Conservation (phyloP, 1,140 invertebrate genomes). For the Tigriopus japonicus region DNA sequence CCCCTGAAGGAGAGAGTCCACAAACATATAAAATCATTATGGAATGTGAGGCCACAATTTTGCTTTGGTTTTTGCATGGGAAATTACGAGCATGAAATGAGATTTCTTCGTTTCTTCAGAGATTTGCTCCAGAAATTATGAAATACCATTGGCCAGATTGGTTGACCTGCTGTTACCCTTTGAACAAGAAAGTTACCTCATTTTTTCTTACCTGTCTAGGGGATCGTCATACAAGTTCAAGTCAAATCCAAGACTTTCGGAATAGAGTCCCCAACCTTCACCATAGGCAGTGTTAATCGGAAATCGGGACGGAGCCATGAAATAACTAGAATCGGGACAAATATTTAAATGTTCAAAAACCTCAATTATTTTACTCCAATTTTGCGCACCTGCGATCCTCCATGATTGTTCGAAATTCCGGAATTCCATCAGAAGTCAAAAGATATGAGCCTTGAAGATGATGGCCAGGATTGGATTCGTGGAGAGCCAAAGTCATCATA, state of each 20-base stretch:
- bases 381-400: slow-evolving; percentile 18
- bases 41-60: no score
- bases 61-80: no score
- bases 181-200: slow-evolving; percentile 20
- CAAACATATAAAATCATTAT: no score
- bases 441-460: slow-evolving; percentile 25
- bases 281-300: slow-evolving; percentile 26
- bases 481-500: slow-evolving; percentile 24
- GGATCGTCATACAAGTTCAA: slow-evolving; percentile 25
- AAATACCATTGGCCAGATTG: no score
- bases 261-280: slow-evolving; percentile 30
- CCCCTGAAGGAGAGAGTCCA: no score
- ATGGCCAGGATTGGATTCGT: slow-evolving; percentile 28
- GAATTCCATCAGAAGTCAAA: slow-evolving; percentile 18
- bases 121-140: no score
- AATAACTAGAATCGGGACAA: no score
- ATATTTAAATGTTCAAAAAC: no score
- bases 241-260: slow-evolving; percentile 28
- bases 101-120: no score
- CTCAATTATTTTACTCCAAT: no score
- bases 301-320: slow-evolving; percentile 25
- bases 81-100: no score
- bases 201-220: slow-evolving; percentile 22
- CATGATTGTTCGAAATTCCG: slow-evolving; percentile 22
- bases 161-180: no score